A percentile compares a stretch with the other conserved stretches of the same genome.
These are phyloP conservation scores for Papilio helenus DNA, from an alignment of 1,140 invertebrate species.

Conservation along the genomic window DNA sequence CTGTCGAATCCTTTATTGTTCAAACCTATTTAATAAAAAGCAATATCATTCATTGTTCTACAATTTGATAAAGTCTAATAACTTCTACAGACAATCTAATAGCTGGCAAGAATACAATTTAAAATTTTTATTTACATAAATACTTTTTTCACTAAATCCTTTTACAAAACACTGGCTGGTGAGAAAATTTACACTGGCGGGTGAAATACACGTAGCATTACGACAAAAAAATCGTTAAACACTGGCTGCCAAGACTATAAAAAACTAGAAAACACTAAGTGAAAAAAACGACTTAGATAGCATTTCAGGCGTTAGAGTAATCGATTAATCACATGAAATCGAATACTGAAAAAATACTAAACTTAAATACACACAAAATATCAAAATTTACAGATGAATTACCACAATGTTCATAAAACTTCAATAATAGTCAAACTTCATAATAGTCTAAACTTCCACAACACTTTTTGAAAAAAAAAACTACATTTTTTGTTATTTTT, in stretches of 20 bases:
- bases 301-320: too few relatives aligned
- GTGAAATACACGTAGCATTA: neutral
- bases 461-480: neutral
- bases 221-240: neutral
- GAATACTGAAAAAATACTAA: neutral
- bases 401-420: neutral
- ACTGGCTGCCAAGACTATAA: neutral
- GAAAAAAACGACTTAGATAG: too few relatives aligned
- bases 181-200: neutral
- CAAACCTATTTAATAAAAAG: constrained; percentile 4
- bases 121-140: neutral
- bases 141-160: neutral
- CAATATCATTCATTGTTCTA: constrained; percentile 21
- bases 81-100: neutral
- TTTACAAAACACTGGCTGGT: neutral
- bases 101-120: neutral
- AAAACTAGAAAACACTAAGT: too few relatives aligned
- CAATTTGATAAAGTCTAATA: neutral
- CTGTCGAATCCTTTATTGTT: constrained; percentile 12
- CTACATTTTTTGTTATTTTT: neutral
- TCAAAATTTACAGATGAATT: neutral
- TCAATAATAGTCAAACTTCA: constrained; percentile 23
- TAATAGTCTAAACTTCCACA: neutral
- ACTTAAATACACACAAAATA: neutral
- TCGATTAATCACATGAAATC: neutral